Evolutionary conservation across 2,888 invertebrate genomes (phyloP).

Genomic region (Campoletis raptor): DNA sequence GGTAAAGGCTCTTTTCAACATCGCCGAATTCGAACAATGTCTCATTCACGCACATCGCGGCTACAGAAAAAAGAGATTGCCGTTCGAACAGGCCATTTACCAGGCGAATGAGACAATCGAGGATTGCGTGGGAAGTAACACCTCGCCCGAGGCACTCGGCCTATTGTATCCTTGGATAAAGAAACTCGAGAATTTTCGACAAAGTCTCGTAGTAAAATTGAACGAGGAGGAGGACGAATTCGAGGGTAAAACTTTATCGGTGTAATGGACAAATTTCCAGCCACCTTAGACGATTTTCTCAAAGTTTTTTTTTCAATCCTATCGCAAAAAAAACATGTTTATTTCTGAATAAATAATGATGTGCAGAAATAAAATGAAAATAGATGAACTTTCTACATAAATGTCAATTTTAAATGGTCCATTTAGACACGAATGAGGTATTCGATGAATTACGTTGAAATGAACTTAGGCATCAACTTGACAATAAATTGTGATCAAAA

Average conservation of each 20-base stretch:
- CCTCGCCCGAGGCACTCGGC: conserved; percentile 71
- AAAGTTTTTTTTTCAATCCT: not conserved
- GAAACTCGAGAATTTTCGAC: conserved; percentile 72
- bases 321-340: not conserved
- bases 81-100: conserved; percentile 75
- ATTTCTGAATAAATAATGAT: not conserved
- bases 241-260: conserved; percentile 73
- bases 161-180: conserved; percentile 78
- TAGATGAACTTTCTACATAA: not conserved
- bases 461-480: not conserved
- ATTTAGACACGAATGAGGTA: not conserved
- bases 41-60: conserved; percentile 79
- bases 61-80: conserved; percentile 66
- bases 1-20: conserved; percentile 77
- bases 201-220: conserved; percentile 73
- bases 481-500: not conserved
- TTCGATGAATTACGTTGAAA: too few relatives aligned
- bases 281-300: not conserved
- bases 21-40: conserved; percentile 79
- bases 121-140: conserved; percentile 80
- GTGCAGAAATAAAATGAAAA: not conserved
- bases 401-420: not conserved
- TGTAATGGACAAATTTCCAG: conserved; percentile 12
- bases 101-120: conserved; percentile 79
- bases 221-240: conserved; percentile 79